Percentiles rank a stretch among this genome's conserved stretches.
Evolutionary conservation across 2,113 vertebrate genomes (phyloP).

Genomic region (Microtus oregoni): DNA sequence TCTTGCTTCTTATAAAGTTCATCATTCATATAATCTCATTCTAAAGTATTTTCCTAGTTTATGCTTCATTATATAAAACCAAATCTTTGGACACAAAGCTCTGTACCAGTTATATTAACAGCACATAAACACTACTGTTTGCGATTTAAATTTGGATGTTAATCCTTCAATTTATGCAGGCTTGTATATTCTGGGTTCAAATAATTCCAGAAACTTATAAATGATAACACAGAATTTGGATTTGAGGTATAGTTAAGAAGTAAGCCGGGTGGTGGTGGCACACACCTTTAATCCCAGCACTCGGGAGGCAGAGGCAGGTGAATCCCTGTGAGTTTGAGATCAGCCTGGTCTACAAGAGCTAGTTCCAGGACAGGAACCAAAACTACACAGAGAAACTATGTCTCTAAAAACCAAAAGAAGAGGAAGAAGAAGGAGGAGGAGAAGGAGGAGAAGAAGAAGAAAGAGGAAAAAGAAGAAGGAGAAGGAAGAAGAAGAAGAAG

Average conservation of each 20-base stretch:
- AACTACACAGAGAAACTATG: no score
- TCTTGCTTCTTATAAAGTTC: background rate
- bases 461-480: no score
- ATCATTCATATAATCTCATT: background rate
- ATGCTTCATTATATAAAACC: background rate
- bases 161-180: background rate
- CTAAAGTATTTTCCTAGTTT: background rate
- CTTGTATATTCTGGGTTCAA: background rate
- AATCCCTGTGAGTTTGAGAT: no score
- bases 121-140: background rate
- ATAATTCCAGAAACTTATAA: background rate
- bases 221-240: background rate
- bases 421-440: no score
- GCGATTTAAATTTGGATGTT: background rate
- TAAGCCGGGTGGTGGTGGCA: no score
- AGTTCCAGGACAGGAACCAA: no score
- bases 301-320: no score
- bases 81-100: background rate
- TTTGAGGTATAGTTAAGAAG: background rate
- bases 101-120: background rate
- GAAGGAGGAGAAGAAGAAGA: no score
- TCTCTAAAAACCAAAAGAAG: no score
- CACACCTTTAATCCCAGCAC: no score
- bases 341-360: no score
- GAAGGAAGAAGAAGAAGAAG: no score